A percentile compares a stretch with the other conserved stretches of the same genome.
phyloP scores from a whole-genome alignment of 1,140 invertebrate species.

The Dendroctonus valens region DNA sequence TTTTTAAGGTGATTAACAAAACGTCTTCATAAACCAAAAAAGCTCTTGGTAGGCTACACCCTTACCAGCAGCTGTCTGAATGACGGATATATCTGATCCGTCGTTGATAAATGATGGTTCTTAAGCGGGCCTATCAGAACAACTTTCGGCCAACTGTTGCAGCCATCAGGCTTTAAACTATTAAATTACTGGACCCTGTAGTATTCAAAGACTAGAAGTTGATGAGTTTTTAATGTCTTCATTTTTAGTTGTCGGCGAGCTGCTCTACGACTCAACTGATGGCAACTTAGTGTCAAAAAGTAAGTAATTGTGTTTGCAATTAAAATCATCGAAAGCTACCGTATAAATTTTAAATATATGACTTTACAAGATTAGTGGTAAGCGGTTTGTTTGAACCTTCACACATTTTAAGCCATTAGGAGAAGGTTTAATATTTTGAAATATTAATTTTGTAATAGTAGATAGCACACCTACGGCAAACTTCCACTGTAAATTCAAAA shows the following conservation, averaged over 20 bases:
- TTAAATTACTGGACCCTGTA: constrained; percentile 4
- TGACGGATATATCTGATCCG: constrained; percentile 4
- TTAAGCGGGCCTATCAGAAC: constrained; percentile 13
- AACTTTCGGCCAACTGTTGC: constrained; percentile 14
- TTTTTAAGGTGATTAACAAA: background rate
- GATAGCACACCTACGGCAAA: no score
- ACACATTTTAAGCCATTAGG: no score
- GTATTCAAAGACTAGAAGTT: constrained; percentile 9
- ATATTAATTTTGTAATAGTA: no score
- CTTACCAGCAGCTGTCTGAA: constrained; percentile 1
- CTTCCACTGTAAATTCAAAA: no score
- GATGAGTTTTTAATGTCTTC: constrained; percentile 15
- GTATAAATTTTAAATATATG: no score
- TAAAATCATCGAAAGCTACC: no score
- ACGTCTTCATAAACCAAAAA: background rate
- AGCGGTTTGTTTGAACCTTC: no score
- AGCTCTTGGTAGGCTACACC: background rate
- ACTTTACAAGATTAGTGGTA: no score
- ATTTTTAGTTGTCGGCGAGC: background rate
- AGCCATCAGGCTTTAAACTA: constrained; percentile 4
- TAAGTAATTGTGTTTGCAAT: no score
- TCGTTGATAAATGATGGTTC: constrained; percentile 19
- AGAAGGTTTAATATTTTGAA: no score
- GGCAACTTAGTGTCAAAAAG: no score
- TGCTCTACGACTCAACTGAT: no score